phyloP scores from a whole-genome alignment of 2,797 vertebrate species.

The Danio kyathit region DNA sequence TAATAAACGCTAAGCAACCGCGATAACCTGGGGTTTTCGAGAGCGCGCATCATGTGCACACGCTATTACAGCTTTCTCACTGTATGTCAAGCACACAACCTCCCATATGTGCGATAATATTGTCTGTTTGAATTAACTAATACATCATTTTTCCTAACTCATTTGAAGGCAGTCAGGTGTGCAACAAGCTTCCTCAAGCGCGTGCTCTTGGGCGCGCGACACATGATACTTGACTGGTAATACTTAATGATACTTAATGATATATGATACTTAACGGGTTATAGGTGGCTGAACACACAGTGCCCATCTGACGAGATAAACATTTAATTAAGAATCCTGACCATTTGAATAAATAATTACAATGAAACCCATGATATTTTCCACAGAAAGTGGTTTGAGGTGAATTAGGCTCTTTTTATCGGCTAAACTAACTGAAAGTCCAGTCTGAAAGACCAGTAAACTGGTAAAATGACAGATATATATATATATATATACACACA shows the following conservation, averaged over 20 bases:
- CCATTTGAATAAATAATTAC: background rate
- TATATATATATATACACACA: no score
- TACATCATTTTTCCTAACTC: background rate
- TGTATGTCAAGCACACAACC: background rate
- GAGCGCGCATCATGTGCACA: background rate
- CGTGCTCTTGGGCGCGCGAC: background rate
- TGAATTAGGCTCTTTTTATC: background rate
- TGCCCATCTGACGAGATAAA: background rate
- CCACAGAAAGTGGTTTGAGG: no score
- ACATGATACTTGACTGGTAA: background rate
- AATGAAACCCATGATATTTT: background rate
- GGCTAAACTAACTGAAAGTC: no score
- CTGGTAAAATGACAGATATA: no score
- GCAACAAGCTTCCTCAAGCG: background rate
- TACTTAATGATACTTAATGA: no score
- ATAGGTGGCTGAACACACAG: background rate
- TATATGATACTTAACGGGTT: background rate
- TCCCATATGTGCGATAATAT: background rate
- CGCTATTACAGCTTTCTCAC: background rate
- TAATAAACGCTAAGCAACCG: conserved; percentile 50
- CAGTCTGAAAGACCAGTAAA: no score
- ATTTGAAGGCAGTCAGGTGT: background rate
- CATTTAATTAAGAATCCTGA: conserved; percentile 7
- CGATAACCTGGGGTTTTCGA: background rate
- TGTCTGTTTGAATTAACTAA: background rate